These are phyloP conservation scores for Acholoe squamosa DNA, from an alignment of 2,888 invertebrate genomes.

Conservation along the genomic window DNA sequence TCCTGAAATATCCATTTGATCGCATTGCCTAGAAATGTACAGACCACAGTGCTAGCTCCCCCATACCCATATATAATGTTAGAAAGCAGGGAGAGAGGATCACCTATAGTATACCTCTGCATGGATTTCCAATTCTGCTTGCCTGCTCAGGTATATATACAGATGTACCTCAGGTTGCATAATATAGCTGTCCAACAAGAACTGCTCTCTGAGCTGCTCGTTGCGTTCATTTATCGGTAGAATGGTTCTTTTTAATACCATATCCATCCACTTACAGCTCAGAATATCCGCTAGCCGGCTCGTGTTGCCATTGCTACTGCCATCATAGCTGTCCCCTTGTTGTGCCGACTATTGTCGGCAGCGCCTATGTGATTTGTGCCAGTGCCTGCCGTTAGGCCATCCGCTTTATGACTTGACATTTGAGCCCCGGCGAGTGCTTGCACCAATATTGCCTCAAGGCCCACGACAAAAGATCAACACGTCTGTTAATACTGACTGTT, in stretches of 20 bases:
- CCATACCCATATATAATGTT: no score
- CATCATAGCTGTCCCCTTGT: conserved; percentile 19
- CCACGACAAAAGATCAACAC: conserved; percentile 55
- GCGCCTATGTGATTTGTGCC: conserved; percentile 35
- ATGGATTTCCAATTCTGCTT: no score
- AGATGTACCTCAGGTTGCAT: no score
- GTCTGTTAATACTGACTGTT: conserved; percentile 16
- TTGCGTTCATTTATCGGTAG: background rate
- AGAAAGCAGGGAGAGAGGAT: no score
- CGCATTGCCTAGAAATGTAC: no score
- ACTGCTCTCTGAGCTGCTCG: background rate
- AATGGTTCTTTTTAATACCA: background rate
- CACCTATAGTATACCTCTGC: no score
- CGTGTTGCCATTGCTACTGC: background rate
- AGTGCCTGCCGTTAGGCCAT: conserved; percentile 19
- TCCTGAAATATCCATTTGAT: no score
- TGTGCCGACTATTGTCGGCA: background rate
- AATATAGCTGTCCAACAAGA: background rate
- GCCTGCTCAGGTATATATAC: no score
- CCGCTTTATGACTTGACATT: conserved; percentile 56
- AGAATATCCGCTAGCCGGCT: conserved; percentile 1
- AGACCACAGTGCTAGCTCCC: no score
- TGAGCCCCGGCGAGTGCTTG: conserved; percentile 28
- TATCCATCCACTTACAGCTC: conserved; percentile 23
- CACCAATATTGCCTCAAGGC: conserved; percentile 42